These are phyloP conservation scores for Sterrhoptilus dennistouni DNA, from an alignment of 2,113 vertebrate genomes.

Conservation along the genomic window DNA sequence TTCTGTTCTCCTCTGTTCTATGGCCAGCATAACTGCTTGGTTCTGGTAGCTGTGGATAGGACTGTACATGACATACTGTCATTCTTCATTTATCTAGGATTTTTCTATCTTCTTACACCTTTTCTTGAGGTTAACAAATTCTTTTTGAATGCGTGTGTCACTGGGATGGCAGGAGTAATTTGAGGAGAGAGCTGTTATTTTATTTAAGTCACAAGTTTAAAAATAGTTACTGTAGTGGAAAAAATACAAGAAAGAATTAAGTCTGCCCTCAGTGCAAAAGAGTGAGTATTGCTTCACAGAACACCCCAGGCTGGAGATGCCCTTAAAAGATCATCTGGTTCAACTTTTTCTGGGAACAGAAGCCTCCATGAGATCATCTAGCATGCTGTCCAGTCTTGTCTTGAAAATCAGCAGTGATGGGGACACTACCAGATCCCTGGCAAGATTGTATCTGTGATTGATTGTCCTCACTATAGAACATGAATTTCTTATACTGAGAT, in stretches of 20 bases:
- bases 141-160: not conserved
- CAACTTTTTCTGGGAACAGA: not conserved
- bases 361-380: not conserved
- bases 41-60: not conserved
- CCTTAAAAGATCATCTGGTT: not conserved
- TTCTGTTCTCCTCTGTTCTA: not conserved
- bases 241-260: not conserved
- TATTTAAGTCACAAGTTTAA: not conserved
- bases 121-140: not conserved
- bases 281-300: not conserved
- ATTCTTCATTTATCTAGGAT: not conserved
- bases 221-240: not conserved
- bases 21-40: not conserved
- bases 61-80: not conserved
- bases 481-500: not conserved
- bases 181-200: conserved; percentile 3
- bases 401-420: not conserved
- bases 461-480: not conserved
- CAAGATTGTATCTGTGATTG: not conserved
- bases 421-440: not conserved
- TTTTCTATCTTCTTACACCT: not conserved
- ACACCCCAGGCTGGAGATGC: not conserved
- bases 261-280: not conserved
- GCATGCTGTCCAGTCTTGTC: not conserved
- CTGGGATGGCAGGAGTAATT: not conserved